A percentile compares a stretch with the other conserved stretches of the same genome.
phyloP scores from a whole-genome alignment of 2,113 vertebrate species.

The Ciconia maguari region DNA sequence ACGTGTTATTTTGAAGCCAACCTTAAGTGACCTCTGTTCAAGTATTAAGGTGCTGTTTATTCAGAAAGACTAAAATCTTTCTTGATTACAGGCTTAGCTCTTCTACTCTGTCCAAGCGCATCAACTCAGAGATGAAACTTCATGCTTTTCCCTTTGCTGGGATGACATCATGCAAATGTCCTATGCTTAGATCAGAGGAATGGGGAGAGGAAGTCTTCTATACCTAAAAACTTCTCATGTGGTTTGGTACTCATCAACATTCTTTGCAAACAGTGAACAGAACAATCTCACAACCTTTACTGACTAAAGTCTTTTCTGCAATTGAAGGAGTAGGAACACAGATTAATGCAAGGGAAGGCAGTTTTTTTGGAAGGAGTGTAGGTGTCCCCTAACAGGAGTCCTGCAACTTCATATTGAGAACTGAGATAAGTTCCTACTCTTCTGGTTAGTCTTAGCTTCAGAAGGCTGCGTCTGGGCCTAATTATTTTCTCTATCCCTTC shows the following conservation, averaged over 20 bases:
- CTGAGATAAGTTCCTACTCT: neutral
- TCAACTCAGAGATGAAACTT: neutral
- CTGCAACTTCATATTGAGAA: neutral
- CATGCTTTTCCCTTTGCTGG: neutral
- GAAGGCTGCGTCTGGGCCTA: neutral
- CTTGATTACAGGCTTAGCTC: neutral
- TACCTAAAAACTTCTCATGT: neutral
- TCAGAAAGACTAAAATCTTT: neutral
- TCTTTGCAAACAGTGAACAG: neutral
- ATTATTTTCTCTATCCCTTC: neutral
- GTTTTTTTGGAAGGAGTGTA: neutral
- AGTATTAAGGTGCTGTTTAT: neutral
- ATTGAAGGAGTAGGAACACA: neutral
- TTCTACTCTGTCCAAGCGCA: neutral
- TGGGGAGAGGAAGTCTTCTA: neutral
- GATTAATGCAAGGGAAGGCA: neutral
- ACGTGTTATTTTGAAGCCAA: neutral
- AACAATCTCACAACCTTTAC: neutral
- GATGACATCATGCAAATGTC: neutral
- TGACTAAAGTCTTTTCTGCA: neutral
- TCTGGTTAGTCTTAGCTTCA: neutral
- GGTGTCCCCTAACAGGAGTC: neutral
- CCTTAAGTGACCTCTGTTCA: neutral
- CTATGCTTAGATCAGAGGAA: neutral
- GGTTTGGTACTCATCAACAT: neutral